phyloP scores from a whole-genome alignment of 2,113 vertebrate genomes.

The Lagenorhynchus albirostris region DNA sequence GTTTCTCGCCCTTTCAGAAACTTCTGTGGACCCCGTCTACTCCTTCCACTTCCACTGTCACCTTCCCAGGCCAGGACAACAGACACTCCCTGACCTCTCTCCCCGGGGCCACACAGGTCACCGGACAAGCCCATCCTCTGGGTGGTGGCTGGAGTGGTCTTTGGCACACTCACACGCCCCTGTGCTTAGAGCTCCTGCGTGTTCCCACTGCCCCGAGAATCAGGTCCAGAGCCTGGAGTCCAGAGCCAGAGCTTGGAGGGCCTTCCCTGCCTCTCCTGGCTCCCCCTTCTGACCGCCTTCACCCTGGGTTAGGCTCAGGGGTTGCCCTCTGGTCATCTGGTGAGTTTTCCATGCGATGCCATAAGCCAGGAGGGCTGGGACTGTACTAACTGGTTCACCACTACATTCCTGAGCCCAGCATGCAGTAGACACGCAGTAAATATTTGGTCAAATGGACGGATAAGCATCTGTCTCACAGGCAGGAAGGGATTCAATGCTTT shows the following conservation, averaged over 20 bases:
- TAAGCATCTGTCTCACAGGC: neutral
- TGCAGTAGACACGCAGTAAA: rapidly evolving
- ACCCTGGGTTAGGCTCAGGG: neutral
- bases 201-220: neutral
- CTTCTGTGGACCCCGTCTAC: neutral
- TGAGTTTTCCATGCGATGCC: neutral
- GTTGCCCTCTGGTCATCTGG: neutral
- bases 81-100: neutral
- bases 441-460: neutral
- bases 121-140: rapidly evolving
- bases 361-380: neutral
- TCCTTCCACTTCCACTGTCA: neutral
- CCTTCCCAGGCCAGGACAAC: neutral
- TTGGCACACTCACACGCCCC: neutral
- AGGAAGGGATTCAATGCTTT: no score
- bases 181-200: neutral
- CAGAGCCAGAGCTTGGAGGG: neutral
- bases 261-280: neutral
- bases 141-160: neutral
- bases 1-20: neutral
- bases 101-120: neutral
- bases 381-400: rapidly evolving
- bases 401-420: rapidly evolving
- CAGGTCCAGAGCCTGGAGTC: neutral
- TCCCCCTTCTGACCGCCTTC: neutral